phyloP scores from a whole-genome alignment of 2,113 vertebrate species.

The Bubo blakistoni region DNA sequence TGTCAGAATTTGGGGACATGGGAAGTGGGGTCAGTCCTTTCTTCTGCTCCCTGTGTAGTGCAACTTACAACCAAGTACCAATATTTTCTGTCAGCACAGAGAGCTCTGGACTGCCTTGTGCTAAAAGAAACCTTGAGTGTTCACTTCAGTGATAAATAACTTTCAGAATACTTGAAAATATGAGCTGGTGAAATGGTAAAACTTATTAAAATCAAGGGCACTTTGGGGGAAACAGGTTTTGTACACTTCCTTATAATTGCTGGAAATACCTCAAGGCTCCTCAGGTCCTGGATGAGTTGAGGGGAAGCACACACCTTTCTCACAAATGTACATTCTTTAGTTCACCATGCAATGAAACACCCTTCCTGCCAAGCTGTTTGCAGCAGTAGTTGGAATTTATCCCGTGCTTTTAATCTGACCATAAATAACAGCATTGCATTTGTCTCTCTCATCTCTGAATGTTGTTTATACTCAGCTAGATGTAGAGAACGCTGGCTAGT shows the following conservation, averaged over 20 bases:
- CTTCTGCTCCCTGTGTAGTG: background rate
- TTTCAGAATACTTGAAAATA: background rate
- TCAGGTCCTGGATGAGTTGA: background rate
- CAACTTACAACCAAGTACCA: background rate
- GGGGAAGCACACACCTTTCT: background rate
- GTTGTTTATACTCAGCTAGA: conserved; percentile 21
- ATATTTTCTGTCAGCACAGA: background rate
- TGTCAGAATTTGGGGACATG: background rate
- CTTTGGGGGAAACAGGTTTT: background rate
- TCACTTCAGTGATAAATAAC: background rate
- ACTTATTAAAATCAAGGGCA: background rate
- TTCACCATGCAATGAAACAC: background rate
- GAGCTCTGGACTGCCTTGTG: background rate
- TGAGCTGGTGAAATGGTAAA: background rate
- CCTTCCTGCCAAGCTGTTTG: background rate
- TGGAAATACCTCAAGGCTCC: background rate
- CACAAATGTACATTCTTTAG: background rate
- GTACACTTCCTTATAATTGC: background rate
- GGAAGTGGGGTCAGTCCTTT: background rate
- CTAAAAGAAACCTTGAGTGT: background rate
- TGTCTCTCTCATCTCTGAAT: background rate
- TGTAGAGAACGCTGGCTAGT: background rate
- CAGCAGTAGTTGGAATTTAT: background rate
- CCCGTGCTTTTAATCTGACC: background rate
- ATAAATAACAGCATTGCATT: background rate